Base-by-base conservation (phyloP, 2,113 vertebrate species). In the Lophius piscatorius region DNA sequence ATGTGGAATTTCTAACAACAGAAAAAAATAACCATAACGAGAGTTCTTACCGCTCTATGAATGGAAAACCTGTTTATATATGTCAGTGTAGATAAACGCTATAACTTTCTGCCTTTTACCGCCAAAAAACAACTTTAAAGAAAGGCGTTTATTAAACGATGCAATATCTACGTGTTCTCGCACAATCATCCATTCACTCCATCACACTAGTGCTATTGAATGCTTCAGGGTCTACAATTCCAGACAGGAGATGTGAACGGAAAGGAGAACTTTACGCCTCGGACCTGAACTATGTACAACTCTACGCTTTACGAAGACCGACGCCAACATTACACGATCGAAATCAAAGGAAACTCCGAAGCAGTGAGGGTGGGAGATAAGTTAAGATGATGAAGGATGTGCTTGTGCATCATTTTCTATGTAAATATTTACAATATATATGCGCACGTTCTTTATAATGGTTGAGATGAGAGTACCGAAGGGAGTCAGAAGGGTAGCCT, bases 191-290 rank as follows among this genome's bases (percentile, higher is more conserved):
- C 55, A 44, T 39, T 63, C 31, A 40, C 22, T 41, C 16, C 26
- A 29, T 26, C 61, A 14, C 8, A 20, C 17, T 38, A 47, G 55
- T 52, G 45, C 55, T 28, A 46, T 54, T 33, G 24, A 64, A 50
- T 22, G 33, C 57, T 70, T 68, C 40, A 67, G 70, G 62, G 63
- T 41, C 50, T 45, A 31, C 9, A 13, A 35, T 39, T 73, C 48
- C 40, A 34, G 40, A 31, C 66, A 39, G 48, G 61, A 73, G 73
- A 65, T 59, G 63, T 56, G 33, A 59, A 55, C 17, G 29, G 39
- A 44, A n/a, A 38, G 34, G 47, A 62, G 48, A 59, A 64, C 60
- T 77, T 81, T 60, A 77, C 55, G 71, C 17, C 22, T 22, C 58
- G 57, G 26, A 82, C 51, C 63, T 36, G 39, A 59, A 50, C 45